These are phyloP conservation scores for Gymnoscopelus microlampas DNA, from an alignment of 2,797 vertebrate genomes.

Conservation along the genomic window DNA sequence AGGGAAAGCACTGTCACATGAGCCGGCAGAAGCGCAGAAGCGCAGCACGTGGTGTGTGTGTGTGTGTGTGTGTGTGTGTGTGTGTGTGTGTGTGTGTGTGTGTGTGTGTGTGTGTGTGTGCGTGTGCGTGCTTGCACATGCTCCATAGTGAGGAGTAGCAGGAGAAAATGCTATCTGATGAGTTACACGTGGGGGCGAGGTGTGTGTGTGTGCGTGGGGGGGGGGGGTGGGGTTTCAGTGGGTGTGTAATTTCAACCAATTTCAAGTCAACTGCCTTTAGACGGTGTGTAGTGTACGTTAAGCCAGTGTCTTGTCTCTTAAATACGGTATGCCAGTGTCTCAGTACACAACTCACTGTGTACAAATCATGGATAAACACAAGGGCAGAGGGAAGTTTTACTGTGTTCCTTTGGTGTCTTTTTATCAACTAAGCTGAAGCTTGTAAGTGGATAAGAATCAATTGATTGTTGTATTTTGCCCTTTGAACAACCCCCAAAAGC, in stretches of 20 bases:
- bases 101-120: slow-evolving; percentile 18
- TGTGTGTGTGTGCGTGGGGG: slow-evolving; percentile 11
- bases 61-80: slow-evolving; percentile 2
- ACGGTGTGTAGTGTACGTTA: neutral
- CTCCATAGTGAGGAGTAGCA: slow-evolving; percentile 16
- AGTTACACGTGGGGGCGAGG: slow-evolving; percentile 28
- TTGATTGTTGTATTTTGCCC: neutral
- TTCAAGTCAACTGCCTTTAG: slow-evolving; percentile 33
- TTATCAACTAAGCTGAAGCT: neutral
- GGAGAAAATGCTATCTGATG: slow-evolving; percentile 42
- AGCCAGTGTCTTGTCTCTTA: no score
- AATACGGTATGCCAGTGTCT: no score
- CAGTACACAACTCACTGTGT: no score
- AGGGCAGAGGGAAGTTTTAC: neutral
- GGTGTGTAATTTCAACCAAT: slow-evolving; percentile 36
- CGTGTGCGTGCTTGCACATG: slow-evolving; percentile 13
- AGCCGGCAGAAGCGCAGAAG: slow-evolving; percentile 33
- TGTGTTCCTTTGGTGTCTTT: neutral
- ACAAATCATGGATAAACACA: neutral
- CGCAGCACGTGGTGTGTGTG: slow-evolving; percentile 63
- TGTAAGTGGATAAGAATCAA: neutral
- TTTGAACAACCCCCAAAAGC: neutral
- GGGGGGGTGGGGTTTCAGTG: neutral
- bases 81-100: slow-evolving; percentile 16
- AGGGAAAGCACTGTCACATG: slow-evolving; percentile 66